phyloP scores from a whole-genome alignment of 2,113 vertebrate genomes.

The Arizona elegans region DNA sequence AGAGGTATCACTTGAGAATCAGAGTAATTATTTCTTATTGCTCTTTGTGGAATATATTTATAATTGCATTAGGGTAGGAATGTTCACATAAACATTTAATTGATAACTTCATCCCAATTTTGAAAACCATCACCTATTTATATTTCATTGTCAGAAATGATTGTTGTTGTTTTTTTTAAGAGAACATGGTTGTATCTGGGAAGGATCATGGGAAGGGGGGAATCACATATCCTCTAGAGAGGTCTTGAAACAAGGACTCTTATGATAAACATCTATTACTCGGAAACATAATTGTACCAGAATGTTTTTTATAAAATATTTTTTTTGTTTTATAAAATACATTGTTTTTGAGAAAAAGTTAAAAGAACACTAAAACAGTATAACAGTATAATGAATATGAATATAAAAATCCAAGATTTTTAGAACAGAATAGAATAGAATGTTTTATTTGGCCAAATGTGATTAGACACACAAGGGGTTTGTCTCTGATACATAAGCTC shows the following conservation, averaged over 20 bases:
- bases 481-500: background rate
- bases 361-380: background rate
- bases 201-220: conserved; percentile 4
- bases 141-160: conserved; percentile 64
- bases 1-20: conserved; percentile 73
- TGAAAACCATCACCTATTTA: conserved; percentile 64
- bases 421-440: background rate
- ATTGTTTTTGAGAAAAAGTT: background rate
- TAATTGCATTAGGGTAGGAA: conserved; percentile 71
- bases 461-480: background rate
- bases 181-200: background rate
- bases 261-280: background rate
- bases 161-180: conserved; percentile 40
- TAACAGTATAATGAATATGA: background rate
- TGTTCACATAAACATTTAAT: conserved; percentile 72
- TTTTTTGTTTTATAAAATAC: background rate
- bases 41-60: conserved; percentile 72
- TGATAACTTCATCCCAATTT: conserved; percentile 72
- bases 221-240: conserved; percentile 7
- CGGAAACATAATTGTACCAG: background rate
- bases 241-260: background rate
- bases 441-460: background rate
- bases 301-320: background rate
- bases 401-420: background rate
- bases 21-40: conserved; percentile 76